A percentile compares a stretch with the other conserved stretches of the same genome.
Conservation (phyloP, 2,113 vertebrate genomes). For the Hassar affinis region DNA sequence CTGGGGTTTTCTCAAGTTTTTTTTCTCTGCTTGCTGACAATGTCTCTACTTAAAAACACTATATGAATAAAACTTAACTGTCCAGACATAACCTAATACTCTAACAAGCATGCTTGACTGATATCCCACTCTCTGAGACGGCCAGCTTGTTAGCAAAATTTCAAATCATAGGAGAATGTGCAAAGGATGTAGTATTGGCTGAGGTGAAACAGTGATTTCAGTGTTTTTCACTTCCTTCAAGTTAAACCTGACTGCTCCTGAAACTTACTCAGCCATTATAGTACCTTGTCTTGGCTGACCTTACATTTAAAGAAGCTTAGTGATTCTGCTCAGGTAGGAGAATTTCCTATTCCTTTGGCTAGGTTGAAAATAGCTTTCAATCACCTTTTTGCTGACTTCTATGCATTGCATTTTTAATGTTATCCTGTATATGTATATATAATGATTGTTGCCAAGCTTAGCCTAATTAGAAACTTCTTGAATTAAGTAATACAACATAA, state of each 20-base stretch:
- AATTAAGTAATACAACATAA: background rate
- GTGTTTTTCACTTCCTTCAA: background rate
- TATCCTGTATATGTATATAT: too few species aligned
- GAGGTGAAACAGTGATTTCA: background rate
- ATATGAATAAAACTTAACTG: too few species aligned
- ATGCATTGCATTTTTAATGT: background rate
- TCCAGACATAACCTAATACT: constrained; percentile 3
- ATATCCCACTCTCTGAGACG: background rate
- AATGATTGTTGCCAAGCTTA: too few species aligned
- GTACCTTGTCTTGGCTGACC: background rate
- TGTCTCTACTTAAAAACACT: background rate
- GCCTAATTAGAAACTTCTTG: background rate
- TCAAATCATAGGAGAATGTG: background rate
- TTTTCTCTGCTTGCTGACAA: background rate
- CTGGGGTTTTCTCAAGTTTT: background rate
- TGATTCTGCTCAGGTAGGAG: background rate
- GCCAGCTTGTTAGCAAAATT: background rate
- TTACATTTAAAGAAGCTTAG: background rate
- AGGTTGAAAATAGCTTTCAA: background rate
- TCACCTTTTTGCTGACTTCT: background rate
- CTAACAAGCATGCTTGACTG: background rate
- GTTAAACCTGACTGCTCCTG: background rate
- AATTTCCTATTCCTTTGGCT: background rate
- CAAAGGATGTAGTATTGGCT: background rate
- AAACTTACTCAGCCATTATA: background rate